phyloP scores from a whole-genome alignment of 2,113 vertebrate species.

The Dromaius novaehollandiae region DNA sequence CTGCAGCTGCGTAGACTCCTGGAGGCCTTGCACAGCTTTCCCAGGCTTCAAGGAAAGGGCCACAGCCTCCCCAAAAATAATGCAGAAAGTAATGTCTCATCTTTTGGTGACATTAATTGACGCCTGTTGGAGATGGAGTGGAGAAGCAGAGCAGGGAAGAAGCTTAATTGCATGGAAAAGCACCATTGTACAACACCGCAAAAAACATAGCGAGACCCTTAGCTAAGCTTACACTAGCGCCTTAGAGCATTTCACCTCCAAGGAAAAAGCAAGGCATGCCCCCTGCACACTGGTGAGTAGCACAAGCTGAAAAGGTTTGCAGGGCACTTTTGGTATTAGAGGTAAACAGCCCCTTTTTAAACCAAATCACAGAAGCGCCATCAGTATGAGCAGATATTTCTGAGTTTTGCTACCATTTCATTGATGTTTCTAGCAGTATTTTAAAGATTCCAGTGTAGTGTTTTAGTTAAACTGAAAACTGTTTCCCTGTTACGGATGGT shows the following conservation, averaged over 20 bases:
- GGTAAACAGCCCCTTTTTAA: neutral
- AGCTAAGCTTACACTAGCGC: neutral
- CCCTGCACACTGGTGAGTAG: no score
- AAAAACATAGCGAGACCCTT: fast-evolving
- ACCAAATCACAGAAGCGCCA: neutral
- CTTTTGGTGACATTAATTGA: neutral
- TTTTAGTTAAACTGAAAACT: neutral
- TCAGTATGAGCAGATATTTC: neutral
- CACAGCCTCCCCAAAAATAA: neutral
- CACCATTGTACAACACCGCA: neutral
- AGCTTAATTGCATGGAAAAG: neutral
- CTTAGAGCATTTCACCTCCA: fast-evolving
- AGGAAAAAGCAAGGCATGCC: neutral
- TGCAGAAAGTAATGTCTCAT: neutral
- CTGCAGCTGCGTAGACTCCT: neutral
- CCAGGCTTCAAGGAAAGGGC: fast-evolving
- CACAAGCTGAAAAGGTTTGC: neutral
- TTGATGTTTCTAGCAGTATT: neutral
- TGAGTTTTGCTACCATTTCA: neutral
- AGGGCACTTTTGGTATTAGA: neutral
- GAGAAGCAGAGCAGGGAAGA: neutral
- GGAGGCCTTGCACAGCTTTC: neutral
- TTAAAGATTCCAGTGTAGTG: neutral
- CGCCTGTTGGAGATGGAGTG: neutral
- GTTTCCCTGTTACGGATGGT: neutral